These are phyloP conservation scores for Caenorhabditis auriculariae DNA, from an alignment of 2,888 invertebrate species.

Conservation along the genomic window DNA sequence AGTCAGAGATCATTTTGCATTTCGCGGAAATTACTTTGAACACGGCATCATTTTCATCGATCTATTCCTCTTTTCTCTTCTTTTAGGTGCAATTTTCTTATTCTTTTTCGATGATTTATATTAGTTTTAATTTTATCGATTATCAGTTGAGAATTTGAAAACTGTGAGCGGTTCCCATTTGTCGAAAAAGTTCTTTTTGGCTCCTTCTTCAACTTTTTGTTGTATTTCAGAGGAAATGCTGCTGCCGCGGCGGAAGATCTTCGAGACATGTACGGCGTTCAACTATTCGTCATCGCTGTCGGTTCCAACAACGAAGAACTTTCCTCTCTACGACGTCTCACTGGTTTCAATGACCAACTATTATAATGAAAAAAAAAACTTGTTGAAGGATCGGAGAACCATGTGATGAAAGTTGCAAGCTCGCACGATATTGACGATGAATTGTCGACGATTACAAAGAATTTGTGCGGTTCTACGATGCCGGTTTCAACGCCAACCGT, in stretches of 20 bases:
- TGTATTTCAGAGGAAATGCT: constrained; percentile 56
- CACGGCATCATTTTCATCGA: no score
- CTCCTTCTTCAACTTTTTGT: no score
- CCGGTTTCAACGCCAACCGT: constrained; percentile 13
- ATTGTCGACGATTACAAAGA: constrained; percentile 20
- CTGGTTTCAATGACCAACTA: no score
- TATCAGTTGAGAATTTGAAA: neutral
- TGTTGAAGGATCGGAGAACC: constrained; percentile 6
- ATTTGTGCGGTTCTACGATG: constrained; percentile 33
- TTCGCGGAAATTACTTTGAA: no score
- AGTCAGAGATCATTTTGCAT: neutral
- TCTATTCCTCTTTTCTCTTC: no score
- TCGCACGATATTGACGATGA: constrained; percentile 35
- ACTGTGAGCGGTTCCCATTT: no score
- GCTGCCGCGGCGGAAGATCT: constrained; percentile 56
- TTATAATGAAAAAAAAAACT: neutral
- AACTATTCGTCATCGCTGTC: constrained; percentile 56
- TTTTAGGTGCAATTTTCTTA: no score
- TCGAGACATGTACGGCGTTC: constrained; percentile 50
- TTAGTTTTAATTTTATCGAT: neutral
- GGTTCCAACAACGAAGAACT: constrained; percentile 48
- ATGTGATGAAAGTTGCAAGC: constrained; percentile 30
- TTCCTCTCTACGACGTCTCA: constrained; percentile 48
- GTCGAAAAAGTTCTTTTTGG: no score
- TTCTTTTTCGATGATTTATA: no score